phyloP scores from a whole-genome alignment of 2,888 invertebrate genomes.

The Mimachlamys varia region DNA sequence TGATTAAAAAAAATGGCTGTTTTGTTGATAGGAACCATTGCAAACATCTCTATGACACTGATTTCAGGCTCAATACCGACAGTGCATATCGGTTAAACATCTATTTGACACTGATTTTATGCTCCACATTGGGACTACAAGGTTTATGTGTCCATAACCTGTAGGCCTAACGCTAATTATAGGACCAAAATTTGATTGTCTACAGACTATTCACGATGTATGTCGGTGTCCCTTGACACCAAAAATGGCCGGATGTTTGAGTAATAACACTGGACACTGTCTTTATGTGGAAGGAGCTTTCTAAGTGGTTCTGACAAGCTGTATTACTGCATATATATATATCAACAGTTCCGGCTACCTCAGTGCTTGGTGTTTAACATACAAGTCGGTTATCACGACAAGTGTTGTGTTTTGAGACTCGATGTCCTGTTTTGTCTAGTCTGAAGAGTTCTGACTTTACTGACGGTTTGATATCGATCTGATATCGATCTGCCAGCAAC shows the following conservation, averaged over 20 bases:
- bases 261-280: not conserved
- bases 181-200: slow-evolving; percentile 3
- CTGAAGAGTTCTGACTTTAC: no score
- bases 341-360: not conserved
- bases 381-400: not conserved
- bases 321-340: not conserved
- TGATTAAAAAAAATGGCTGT: no score
- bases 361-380: not conserved
- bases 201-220: not conserved
- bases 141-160: not conserved
- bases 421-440: no score
- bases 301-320: not conserved
- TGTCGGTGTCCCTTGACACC: not conserved
- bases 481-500: no score
- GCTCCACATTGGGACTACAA: not conserved
- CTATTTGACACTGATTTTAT: not conserved
- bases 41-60: not conserved
- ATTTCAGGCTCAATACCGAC: not conserved
- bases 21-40: no score
- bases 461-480: no score
- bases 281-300: not conserved
- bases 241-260: slow-evolving; percentile 8
- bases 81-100: not conserved
- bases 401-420: not conserved
- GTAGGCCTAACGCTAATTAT: not conserved